Conservation (phyloP, 2,797 vertebrate species). For the Margarornis squamiger region DNA sequence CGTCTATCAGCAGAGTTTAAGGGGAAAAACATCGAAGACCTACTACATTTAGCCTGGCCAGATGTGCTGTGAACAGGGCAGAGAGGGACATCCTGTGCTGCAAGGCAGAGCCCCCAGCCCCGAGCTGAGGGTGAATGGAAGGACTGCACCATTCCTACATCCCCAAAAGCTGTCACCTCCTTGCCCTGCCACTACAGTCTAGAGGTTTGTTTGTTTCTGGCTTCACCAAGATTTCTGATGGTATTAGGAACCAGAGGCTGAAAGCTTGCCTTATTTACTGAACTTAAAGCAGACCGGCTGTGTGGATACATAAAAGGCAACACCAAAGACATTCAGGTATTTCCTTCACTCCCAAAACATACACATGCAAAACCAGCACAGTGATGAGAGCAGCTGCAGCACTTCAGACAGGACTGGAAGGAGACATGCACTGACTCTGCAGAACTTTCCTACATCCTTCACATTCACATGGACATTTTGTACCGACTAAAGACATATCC, state of each 20-base stretch:
- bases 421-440: background rate
- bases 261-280: background rate
- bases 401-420: background rate
- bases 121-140: background rate
- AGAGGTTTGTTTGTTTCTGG: fast-evolving
- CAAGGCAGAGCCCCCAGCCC: background rate
- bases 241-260: background rate
- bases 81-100: background rate
- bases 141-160: background rate
- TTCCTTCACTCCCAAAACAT: background rate
- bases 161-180: fast-evolving
- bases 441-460: background rate
- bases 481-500: background rate
- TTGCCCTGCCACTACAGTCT: background rate
- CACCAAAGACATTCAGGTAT: background rate
- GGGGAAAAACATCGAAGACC: background rate
- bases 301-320: background rate
- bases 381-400: background rate
- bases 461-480: fast-evolving
- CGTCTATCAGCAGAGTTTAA: background rate
- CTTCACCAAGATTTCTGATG: background rate
- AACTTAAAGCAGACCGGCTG: background rate
- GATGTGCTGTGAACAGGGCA: background rate
- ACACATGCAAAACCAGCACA: fast-evolving
- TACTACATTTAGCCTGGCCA: background rate